Base-by-base conservation (phyloP, 37 sponge, comb jelly and placozoan genomes). In the Bolinopsis microptera region DNA sequence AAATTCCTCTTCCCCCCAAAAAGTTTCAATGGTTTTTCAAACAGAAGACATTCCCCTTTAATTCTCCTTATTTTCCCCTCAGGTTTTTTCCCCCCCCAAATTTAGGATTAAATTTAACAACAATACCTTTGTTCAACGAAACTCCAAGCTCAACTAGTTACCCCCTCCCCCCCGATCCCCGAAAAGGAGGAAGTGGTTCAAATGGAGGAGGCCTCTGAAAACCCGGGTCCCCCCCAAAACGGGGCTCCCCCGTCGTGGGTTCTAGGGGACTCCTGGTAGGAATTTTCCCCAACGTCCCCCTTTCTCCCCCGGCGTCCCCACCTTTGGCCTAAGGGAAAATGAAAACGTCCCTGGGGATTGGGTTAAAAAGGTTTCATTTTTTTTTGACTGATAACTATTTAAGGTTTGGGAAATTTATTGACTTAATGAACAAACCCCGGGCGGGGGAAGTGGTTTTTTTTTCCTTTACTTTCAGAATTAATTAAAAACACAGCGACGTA, bases 81-180 rank as follows among this genome's bases (percentile, higher is more conserved):
- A 80, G 82, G 37, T 80, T 1, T n/a, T n/a, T n/a, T n/a, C n/a
- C n/a, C n/a, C n/a, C n/a, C 24, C 36, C 36, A 80, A 35, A 36
- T 80, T 80, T 30, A 24, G 82, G 36, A 35, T 80, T 3, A 22
- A 33, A 0, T 22, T 80, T n/a, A n/a, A 36, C 82, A 80, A 22
- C 38, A 80, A 33, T 24, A 33, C 32, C 37, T n/a, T 80, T 2
- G 38, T 35, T 5, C 9, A 35, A 36, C 38, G 38, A 1, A 80
- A n/a, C n/a, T 36, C 38, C 32, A 30, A 8, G 82, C 82, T 36
- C 82, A 80, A 36, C 82, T 80, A 2, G 82, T 80, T 8, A n/a
- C n/a, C n/a, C n/a, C n/a, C n/a, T 80, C 82, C 35, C 36, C 32
- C 37, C 35, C 32, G 82, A 33, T 80, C 1, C n/a, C n/a, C n/a